Evolutionary conservation across 2,113 vertebrate species (phyloP), one percentile per base, ranked within the genome.

Genomic region (Xiphophorus couchianus): DNA sequence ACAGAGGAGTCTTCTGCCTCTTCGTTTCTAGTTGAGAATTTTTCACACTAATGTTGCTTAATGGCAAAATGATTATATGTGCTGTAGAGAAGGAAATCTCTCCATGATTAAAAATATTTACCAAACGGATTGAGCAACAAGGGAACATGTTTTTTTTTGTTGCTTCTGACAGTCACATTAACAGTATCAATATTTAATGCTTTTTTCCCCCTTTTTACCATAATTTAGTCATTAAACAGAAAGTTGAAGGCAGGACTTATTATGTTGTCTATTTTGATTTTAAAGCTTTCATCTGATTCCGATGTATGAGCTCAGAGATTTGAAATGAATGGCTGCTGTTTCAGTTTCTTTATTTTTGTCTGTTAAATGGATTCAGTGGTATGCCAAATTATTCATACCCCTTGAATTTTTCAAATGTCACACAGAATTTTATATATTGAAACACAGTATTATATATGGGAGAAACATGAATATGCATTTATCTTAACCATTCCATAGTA

Each of bases 211-310:
- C 29, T 9, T 71, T 42, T 33, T 28, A 27, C 15, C 15, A 29
- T 39, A 5, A 42, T 62, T 19, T 58, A 58, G 51, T 25, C 11
- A 58, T 58, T 7, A n/a, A 70, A 35, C 75, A 73, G 25, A 62
- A 71, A 51, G 65, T 25, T 0, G 25, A 71, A 66, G 15, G 12
- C 61, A 15, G 14, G 10, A 35, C 5, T 31, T 54, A 37, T 69
- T 35, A 42, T 68, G 33, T 33, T 51, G 37, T 62, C 30, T 42
- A 27, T 62, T 73, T 76, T 60, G 29, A 66, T 61, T 73, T 69
- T 54, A 15, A 31, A 1, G 42, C 61, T 66, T 76, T 78, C 48
- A 61, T 84, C 62, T 76, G 71, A 86, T 37, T 68, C 29, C 35
- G 35, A 14, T 30, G 35, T 1, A 0, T 60, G 67, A 37, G 35